These are phyloP conservation scores for Zosterops pallidus DNA, from an alignment of 2,113 vertebrate species.

Conservation along the genomic window DNA sequence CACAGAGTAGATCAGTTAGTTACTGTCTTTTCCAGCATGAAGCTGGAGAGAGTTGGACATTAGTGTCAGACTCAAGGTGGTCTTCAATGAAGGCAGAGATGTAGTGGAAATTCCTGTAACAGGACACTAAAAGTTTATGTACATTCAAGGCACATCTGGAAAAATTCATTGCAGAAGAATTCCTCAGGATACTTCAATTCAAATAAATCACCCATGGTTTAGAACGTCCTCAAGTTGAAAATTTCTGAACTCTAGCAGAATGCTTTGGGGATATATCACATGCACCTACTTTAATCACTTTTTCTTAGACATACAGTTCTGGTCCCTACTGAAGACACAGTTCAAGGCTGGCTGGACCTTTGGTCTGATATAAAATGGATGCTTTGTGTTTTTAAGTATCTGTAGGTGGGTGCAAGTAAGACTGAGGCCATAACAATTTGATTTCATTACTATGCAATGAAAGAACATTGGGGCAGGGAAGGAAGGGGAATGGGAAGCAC, in stretches of 20 bases:
- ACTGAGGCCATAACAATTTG: neutral
- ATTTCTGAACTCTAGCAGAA: neutral
- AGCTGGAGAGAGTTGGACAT: neutral
- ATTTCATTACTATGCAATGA: neutral
- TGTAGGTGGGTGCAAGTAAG: neutral
- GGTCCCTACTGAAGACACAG: neutral
- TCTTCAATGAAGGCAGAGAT: neutral
- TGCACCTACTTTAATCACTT: neutral
- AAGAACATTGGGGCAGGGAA: accelerated
- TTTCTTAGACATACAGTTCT: neutral
- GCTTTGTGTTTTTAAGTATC: neutral
- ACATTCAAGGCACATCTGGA: neutral
- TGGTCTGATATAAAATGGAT: neutral
- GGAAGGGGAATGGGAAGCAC: neutral
- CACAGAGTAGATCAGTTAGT: neutral
- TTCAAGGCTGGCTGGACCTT: neutral
- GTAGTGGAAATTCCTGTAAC: neutral
- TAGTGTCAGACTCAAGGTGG: neutral
- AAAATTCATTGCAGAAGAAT: neutral
- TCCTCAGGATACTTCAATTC: neutral
- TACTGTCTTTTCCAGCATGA: neutral
- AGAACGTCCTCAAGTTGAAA: neutral
- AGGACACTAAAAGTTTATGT: neutral
- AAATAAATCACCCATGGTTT: neutral
- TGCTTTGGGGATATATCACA: neutral